These are phyloP conservation scores for Sorex araneus DNA, from an alignment of 2,113 vertebrate species.

Conservation along the genomic window DNA sequence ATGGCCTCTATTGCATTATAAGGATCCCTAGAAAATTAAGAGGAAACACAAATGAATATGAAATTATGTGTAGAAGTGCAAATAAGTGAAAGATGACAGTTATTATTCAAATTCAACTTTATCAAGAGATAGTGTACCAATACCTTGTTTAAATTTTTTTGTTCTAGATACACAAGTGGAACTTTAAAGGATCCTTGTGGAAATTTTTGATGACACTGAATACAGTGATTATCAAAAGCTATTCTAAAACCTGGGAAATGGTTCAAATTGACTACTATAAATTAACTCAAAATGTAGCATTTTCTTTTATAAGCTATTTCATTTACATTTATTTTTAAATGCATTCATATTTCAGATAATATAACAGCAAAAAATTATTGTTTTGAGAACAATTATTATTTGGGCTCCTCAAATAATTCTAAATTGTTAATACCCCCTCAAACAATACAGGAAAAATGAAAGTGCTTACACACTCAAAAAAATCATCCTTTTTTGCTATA, in stretches of 20 bases:
- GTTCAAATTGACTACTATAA: background rate
- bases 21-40: constrained; percentile 92
- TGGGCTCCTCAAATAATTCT: background rate
- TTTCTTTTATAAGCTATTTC: background rate
- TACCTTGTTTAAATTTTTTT: background rate
- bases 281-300: background rate
- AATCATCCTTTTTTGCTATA: background rate
- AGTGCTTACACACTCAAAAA: background rate
- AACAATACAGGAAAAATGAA: background rate
- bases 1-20: constrained; percentile 96
- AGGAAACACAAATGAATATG: constrained; percentile 16
- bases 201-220: constrained; percentile 44
- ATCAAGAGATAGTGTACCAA: background rate
- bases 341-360: background rate
- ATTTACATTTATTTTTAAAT: constrained; percentile 39
- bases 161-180: background rate
- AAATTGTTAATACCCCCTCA: background rate
- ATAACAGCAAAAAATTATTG: background rate
- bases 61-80: background rate
- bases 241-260: background rate
- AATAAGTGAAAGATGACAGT: background rate
- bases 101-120: constrained; percentile 10
- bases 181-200: background rate
- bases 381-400: background rate
- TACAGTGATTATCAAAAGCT: background rate